Evolutionary conservation across 2,888 invertebrate genomes (phyloP).

Genomic region (Alsophila aescularia): DNA sequence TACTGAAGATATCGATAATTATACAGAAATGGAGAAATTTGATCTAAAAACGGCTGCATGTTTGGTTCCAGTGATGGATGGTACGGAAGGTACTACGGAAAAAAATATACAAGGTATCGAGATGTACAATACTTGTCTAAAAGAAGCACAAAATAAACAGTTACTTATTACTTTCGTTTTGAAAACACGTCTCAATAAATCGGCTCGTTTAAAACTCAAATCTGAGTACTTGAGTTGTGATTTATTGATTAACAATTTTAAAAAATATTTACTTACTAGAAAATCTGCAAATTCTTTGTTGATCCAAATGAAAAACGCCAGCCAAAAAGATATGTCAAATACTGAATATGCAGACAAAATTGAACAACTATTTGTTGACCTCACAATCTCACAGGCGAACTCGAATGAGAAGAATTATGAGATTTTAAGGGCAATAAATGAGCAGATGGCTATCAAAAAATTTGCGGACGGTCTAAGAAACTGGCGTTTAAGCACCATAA

Average conservation of each 20-base stretch:
- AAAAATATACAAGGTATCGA: conserved; percentile 6
- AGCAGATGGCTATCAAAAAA: conserved; percentile 31
- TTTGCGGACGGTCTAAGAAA: conserved; percentile 33
- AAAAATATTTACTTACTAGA: neutral
- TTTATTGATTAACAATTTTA: neutral
- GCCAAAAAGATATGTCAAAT: neutral
- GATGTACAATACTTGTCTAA: neutral
- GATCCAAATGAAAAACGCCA: neutral
- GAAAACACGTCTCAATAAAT: neutral
- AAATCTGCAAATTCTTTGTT: neutral
- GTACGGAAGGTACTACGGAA: neutral
- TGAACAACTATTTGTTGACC: conserved; percentile 29
- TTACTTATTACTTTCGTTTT: neutral
- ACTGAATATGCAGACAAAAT: neutral
- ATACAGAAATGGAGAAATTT: neutral
- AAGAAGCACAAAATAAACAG: neutral
- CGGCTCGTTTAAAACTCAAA: neutral
- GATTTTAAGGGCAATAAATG: conserved; percentile 31
- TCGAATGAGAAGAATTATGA: conserved; percentile 17
- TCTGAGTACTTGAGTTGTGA: neutral
- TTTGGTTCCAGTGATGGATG: neutral
- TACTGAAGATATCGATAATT: no score
- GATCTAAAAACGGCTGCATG: conserved; percentile 21
- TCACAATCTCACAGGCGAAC: conserved; percentile 36
- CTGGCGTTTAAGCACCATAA: conserved; percentile 28